phyloP scores from a whole-genome alignment of 2,797 vertebrate genomes.

The Pteronotus mesoamericanus region DNA sequence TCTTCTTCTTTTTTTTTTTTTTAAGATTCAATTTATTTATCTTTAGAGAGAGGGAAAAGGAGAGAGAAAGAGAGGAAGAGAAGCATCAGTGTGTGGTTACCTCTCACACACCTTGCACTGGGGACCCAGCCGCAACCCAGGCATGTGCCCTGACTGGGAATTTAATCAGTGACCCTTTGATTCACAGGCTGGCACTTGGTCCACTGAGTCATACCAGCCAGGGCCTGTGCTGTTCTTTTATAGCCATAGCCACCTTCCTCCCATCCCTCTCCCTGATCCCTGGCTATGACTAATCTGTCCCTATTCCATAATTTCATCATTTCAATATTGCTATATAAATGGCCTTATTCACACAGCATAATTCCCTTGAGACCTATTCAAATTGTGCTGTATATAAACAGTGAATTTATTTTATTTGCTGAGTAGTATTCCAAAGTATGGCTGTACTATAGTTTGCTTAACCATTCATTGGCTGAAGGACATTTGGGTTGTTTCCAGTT shows the following conservation, averaged over 20 bases:
- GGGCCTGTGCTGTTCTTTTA: background rate
- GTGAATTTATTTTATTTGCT: background rate
- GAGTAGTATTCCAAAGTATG: background rate
- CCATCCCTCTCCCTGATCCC: background rate
- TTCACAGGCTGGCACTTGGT: too few relatives aligned
- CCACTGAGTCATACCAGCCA: too few relatives aligned
- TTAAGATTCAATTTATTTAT: too few relatives aligned
- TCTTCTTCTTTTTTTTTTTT: too few relatives aligned
- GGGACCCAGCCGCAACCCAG: too few relatives aligned
- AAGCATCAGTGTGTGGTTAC: too few relatives aligned
- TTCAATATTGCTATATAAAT: background rate
- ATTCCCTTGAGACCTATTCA: background rate
- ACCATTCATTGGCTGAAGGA: background rate
- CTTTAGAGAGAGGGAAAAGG: too few relatives aligned
- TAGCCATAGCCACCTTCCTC: background rate
- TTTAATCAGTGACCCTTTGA: too few relatives aligned
- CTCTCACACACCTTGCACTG: too few relatives aligned
- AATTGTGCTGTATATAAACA: background rate
- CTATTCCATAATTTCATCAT: background rate
- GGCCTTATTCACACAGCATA: background rate
- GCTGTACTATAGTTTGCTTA: background rate
- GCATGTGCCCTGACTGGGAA: too few relatives aligned
- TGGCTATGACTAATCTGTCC: background rate
- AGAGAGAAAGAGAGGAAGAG: too few relatives aligned
- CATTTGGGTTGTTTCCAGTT: background rate